Conservation (phyloP, 2,113 vertebrate genomes). For the Hassar affinis region DNA sequence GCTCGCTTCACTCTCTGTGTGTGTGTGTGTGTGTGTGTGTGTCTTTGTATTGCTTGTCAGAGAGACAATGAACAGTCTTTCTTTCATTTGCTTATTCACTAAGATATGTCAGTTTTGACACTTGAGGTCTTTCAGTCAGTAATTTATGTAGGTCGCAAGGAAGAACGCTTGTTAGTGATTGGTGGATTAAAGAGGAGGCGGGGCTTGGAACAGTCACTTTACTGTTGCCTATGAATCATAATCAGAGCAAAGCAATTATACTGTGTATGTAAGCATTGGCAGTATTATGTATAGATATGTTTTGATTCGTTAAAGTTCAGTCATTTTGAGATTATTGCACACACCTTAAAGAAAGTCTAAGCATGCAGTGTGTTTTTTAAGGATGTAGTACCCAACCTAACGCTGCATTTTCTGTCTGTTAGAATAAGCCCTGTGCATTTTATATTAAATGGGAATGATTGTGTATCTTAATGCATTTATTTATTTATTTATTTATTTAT, state of each 20-base stretch:
- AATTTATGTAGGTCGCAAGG: conserved; percentile 69
- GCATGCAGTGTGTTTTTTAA: background rate
- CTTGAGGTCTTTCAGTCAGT: conserved; percentile 70
- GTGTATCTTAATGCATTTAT: background rate
- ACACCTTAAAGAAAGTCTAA: background rate
- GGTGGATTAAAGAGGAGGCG: conserved; percentile 54
- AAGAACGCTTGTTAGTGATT: conserved; percentile 64
- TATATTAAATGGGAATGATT: background rate
- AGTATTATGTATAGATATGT: background rate
- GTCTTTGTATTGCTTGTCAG: conserved; percentile 57
- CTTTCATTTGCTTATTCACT: conserved; percentile 67
- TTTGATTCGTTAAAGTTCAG: background rate
- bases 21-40: conserved; percentile 46
- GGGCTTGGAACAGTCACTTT: background rate
- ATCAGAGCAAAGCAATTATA: background rate
- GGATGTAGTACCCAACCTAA: background rate
- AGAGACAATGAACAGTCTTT: conserved; percentile 63
- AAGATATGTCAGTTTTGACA: conserved; percentile 72
- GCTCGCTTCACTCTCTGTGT: background rate
- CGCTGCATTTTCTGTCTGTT: background rate
- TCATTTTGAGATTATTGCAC: background rate
- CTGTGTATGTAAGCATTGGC: background rate
- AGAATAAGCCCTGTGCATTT: background rate
- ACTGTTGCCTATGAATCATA: background rate
- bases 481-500: background rate